Conservation (phyloP, 2,888 invertebrate species). For the Agelastica alni region DNA sequence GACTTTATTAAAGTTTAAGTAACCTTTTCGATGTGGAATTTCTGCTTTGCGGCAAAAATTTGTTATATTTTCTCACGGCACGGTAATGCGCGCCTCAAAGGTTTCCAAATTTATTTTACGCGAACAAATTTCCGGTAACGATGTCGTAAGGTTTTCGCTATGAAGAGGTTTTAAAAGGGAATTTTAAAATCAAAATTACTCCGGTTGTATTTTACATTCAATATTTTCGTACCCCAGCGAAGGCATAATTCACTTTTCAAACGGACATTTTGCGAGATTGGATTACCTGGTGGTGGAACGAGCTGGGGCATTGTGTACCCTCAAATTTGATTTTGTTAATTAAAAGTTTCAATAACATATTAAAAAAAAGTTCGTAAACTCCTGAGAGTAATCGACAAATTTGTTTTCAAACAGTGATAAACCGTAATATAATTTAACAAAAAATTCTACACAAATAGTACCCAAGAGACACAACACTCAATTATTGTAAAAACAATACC, state of each 20-base stretch:
- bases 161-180: conserved; percentile 18
- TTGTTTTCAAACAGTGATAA: too few species aligned
- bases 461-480: too few species aligned
- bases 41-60: conserved; percentile 22
- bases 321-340: too few species aligned
- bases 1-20: conserved; percentile 34
- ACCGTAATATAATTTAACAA: too few species aligned
- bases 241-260: background rate
- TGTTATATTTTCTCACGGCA: conserved; percentile 24
- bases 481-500: too few species aligned
- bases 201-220: conserved; percentile 18
- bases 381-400: too few species aligned
- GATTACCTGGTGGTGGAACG: too few species aligned
- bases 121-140: conserved; percentile 19
- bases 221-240: conserved; percentile 15
- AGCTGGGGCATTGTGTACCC: too few species aligned
- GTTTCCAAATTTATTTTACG: conserved; percentile 22
- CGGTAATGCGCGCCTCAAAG: conserved; percentile 19
- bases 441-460: too few species aligned
- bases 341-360: too few species aligned
- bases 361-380: too few species aligned
- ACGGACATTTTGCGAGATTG: background rate
- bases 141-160: conserved; percentile 18
- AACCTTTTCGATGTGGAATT: conserved; percentile 27
- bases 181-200: conserved; percentile 19